phyloP scores from a whole-genome alignment of 2,888 invertebrate genomes.

The Fabriciana adippe region DNA sequence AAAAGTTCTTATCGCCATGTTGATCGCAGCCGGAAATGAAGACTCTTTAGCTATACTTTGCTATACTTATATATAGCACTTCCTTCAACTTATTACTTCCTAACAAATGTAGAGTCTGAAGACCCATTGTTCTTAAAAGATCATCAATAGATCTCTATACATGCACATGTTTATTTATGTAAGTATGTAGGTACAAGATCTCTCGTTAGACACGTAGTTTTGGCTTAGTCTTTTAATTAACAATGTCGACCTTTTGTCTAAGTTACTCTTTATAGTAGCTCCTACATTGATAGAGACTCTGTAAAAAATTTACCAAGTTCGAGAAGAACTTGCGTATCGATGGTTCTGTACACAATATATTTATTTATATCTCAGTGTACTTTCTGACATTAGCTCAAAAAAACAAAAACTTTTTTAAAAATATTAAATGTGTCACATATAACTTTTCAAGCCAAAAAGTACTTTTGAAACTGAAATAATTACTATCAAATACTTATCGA shows the following conservation, averaged over 20 bases:
- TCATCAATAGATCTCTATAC: slow-evolving; percentile 10
- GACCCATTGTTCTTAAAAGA: slow-evolving; percentile 35
- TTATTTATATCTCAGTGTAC: too few species aligned
- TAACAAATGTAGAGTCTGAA: slow-evolving; percentile 36
- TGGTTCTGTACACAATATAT: too few species aligned
- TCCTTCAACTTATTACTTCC: slow-evolving; percentile 41
- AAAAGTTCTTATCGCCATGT: slow-evolving; percentile 9
- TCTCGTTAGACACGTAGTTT: slow-evolving; percentile 14
- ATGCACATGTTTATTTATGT: slow-evolving; percentile 1
- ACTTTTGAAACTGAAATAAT: too few species aligned
- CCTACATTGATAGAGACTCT: too few species aligned
- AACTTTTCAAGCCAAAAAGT: too few species aligned
- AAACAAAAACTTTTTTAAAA: too few species aligned
- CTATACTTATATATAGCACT: slow-evolving; percentile 30
- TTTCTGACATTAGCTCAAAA: too few species aligned
- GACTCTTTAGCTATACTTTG: slow-evolving; percentile 33
- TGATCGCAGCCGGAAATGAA: slow-evolving; percentile 34
- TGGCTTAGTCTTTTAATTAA: neutral
- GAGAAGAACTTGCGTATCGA: too few species aligned
- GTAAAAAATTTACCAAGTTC: too few species aligned
- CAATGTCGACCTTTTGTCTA: neutral
- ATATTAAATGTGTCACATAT: too few species aligned
- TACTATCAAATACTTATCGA: too few species aligned
- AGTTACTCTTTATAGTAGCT: too few species aligned
- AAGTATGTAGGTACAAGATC: neutral